Evolutionary conservation across 1,140 invertebrate genomes (phyloP).

Genomic region (Telenomus remus): DNA sequence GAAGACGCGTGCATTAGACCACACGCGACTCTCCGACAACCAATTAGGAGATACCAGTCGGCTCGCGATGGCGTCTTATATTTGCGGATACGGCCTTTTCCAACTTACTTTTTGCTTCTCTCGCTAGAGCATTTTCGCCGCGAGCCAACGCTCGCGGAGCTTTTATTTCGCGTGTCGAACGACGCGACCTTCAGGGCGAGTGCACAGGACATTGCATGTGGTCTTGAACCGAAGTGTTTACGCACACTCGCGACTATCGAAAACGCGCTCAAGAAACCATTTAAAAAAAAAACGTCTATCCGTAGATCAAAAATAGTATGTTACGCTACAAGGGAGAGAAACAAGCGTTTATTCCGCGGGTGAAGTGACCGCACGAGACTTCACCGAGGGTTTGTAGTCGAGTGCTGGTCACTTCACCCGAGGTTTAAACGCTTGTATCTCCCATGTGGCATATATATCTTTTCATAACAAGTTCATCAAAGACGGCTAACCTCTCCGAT

Average conservation of each 20-base stretch:
- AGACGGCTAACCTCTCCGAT: too few species aligned
- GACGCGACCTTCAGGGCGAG: conserved; percentile 49
- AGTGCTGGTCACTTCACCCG: too few species aligned
- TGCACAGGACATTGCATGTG: conserved; percentile 55
- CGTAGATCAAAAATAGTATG: conserved; percentile 50
- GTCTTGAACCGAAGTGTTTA: conserved; percentile 51
- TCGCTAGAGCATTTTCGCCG: conserved; percentile 45
- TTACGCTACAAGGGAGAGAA: too few species aligned
- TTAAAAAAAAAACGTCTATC: conserved; percentile 43
- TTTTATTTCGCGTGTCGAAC: conserved; percentile 57
- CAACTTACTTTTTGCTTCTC: conserved; percentile 17
- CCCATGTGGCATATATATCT: too few species aligned
- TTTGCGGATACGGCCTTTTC: conserved; percentile 47
- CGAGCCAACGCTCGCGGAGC: conserved; percentile 23
- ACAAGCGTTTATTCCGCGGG: too few species aligned
- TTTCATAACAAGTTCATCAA: too few species aligned
- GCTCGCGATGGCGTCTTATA: conserved; percentile 29
- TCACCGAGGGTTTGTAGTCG: too few species aligned
- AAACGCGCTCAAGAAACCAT: conserved; percentile 44
- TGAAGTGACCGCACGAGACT: too few species aligned
- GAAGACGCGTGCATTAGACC: conserved; percentile 63
- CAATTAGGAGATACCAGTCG: conserved; percentile 57
- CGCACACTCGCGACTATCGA: conserved; percentile 18
- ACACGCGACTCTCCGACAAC: conserved; percentile 59
- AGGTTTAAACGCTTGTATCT: too few species aligned